A percentile compares a stretch with the other conserved stretches of the same genome.
Conservation (phyloP, 2,888 invertebrate genomes). For the Ennomos erosarius region DNA sequence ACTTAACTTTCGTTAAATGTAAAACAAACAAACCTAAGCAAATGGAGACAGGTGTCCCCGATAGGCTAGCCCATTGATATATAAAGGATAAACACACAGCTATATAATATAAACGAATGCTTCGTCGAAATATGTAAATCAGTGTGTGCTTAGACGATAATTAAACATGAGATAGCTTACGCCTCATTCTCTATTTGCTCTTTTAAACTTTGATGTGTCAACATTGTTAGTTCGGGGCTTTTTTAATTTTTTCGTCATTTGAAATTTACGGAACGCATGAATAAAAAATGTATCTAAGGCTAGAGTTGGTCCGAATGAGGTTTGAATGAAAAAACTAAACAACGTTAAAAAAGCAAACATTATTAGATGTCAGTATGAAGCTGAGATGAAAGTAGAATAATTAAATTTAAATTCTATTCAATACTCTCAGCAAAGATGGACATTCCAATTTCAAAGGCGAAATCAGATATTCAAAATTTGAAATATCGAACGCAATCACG, state of each 20-base stretch:
- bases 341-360: slow-evolving; percentile 1
- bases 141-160: slow-evolving; percentile 71
- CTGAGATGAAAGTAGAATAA: slow-evolving; percentile 7
- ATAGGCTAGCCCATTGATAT: slow-evolving; percentile 69
- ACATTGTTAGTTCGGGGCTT: slow-evolving; percentile 46
- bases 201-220: slow-evolving; percentile 58
- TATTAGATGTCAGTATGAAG: slow-evolving; percentile 14
- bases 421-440: slow-evolving; percentile 36
- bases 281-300: slow-evolving; percentile 14
- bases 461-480: slow-evolving; percentile 46
- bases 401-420: slow-evolving; percentile 27
- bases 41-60: slow-evolving; percentile 82
- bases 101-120: slow-evolving; percentile 60
- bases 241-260: slow-evolving; percentile 21
- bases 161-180: slow-evolving; percentile 79
- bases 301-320: too few species aligned
- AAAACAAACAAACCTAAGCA: slow-evolving; percentile 81
- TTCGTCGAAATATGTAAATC: slow-evolving; percentile 76
- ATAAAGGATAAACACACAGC: slow-evolving; percentile 58
- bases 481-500: slow-evolving; percentile 37
- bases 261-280: slow-evolving; percentile 22
- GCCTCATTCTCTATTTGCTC: slow-evolving; percentile 68
- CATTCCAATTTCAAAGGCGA: slow-evolving; percentile 49
- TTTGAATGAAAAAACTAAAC: slow-evolving; percentile 3
- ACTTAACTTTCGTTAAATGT: slow-evolving; percentile 81